Percentiles rank a stretch among this genome's conserved stretches.
phyloP scores from a whole-genome alignment of 2,113 vertebrate genomes.

The Odontesthes bonariensis region DNA sequence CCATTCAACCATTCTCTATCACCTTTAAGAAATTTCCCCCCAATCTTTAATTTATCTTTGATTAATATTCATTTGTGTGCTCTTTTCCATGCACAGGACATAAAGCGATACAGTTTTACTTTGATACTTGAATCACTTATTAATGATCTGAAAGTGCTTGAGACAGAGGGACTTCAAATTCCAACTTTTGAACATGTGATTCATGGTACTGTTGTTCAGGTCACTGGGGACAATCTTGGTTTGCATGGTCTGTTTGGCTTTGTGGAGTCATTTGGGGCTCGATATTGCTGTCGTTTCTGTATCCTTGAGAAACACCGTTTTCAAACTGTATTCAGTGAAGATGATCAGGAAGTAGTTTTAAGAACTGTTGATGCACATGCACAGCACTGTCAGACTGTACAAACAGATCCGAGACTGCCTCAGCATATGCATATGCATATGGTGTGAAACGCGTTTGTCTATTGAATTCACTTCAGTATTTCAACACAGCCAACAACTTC shows the following conservation, averaged over 20 bases:
- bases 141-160: conserved; percentile 19
- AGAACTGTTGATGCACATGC: no score
- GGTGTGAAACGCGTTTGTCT: conserved; percentile 34
- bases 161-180: conserved; percentile 9
- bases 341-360: no score
- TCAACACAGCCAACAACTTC: conserved; percentile 36
- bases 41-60: conserved; percentile 26
- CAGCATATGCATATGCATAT: no score
- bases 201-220: conserved; percentile 7
- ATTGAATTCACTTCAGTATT: conserved; percentile 47
- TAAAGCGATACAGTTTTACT: conserved; percentile 18
- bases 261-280: background rate
- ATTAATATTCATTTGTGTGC: background rate
- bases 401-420: conserved; percentile 4
- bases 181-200: background rate
- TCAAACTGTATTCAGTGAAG: conserved; percentile 15
- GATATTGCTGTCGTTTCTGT: no score
- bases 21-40: conserved; percentile 27
- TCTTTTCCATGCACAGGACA: conserved; percentile 30
- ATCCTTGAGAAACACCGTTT: background rate
- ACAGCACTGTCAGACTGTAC: background rate
- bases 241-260: conserved; percentile 11
- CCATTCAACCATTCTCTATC: no score
- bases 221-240: conserved; percentile 20
- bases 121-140: conserved; percentile 34